Percentiles rank a stretch among this genome's conserved stretches.
Evolutionary conservation across 2,113 vertebrate genomes (phyloP).

Genomic region (Oreochromis spilurus): DNA sequence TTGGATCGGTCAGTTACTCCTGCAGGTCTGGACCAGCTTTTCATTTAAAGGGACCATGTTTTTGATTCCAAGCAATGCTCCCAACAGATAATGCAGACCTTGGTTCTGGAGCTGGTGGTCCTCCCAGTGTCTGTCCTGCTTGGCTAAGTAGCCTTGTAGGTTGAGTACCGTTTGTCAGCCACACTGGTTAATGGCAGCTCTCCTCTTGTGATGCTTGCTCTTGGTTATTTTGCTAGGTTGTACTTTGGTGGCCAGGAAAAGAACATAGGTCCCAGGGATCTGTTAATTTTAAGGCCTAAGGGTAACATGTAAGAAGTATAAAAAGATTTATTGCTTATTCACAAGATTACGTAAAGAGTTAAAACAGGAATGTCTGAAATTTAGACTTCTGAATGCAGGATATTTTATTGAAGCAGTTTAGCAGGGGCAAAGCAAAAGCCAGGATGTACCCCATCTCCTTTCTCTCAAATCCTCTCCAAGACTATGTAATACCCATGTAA

Average conservation of each 20-base stretch:
- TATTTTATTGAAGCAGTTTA: not conserved
- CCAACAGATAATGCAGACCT: not conserved
- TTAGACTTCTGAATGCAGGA: not conserved
- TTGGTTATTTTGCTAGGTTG: not conserved
- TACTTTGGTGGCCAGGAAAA: not conserved
- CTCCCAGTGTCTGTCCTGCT: not conserved
- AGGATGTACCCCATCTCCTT: not conserved
- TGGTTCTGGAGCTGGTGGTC: not conserved
- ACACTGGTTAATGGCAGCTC: not conserved
- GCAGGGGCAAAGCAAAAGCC: not conserved
- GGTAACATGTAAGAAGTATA: not conserved
- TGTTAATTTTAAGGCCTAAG: not conserved
- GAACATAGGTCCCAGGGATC: not conserved
- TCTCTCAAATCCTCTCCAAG: not conserved
- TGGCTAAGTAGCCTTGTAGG: not conserved
- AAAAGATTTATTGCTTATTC: not conserved
- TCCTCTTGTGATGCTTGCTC: not conserved
- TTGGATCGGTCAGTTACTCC: not conserved
- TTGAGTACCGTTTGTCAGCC: not conserved
- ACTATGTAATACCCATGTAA: not conserved
- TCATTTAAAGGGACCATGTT: not conserved
- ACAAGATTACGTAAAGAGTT: not conserved
- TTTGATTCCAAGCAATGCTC: not conserved
- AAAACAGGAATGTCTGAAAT: not conserved
- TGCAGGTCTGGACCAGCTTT: not conserved